phyloP scores from a whole-genome alignment of 2,888 invertebrate genomes.

The Orthosia gothica region DNA sequence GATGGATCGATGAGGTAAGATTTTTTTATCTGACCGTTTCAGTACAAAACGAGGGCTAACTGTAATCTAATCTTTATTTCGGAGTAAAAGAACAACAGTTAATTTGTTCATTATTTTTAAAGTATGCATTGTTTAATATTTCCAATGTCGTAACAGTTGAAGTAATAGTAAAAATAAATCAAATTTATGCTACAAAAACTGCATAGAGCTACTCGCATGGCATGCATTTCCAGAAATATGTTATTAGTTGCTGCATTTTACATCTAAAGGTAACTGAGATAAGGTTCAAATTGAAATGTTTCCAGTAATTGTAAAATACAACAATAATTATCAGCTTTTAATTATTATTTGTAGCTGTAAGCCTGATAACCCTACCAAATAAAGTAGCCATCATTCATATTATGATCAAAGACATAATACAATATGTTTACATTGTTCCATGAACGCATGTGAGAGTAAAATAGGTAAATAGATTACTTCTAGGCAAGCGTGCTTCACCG shows the following conservation, averaged over 20 bases:
- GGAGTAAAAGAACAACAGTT: not conserved
- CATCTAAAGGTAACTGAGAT: not conserved
- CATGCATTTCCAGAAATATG: not conserved
- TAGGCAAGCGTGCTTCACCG: too few species aligned
- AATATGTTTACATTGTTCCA: not conserved
- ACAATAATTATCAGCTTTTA: not conserved
- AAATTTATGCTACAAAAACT: conserved; percentile 36
- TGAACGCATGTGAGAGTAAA: not conserved
- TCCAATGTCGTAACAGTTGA: not conserved
- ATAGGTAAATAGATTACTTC: too few species aligned
- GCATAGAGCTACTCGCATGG: conserved; percentile 6
- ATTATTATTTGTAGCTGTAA: not conserved
- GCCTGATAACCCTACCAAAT: not conserved
- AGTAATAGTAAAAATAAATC: conserved; percentile 2
- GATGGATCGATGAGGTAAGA: conserved; percentile 89
- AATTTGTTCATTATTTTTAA: conserved; percentile 1
- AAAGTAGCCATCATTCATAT: not conserved
- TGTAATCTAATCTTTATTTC: not conserved
- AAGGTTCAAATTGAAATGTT: not conserved
- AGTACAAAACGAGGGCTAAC: not conserved
- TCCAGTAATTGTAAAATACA: conserved; percentile 2
- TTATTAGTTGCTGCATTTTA: conserved; percentile 25
- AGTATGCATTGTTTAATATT: not conserved
- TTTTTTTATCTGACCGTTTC: not conserved
- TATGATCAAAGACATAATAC: not conserved